Evolutionary conservation across 1,140 invertebrate species (phyloP).

Genomic region (Aplysia californica): DNA sequence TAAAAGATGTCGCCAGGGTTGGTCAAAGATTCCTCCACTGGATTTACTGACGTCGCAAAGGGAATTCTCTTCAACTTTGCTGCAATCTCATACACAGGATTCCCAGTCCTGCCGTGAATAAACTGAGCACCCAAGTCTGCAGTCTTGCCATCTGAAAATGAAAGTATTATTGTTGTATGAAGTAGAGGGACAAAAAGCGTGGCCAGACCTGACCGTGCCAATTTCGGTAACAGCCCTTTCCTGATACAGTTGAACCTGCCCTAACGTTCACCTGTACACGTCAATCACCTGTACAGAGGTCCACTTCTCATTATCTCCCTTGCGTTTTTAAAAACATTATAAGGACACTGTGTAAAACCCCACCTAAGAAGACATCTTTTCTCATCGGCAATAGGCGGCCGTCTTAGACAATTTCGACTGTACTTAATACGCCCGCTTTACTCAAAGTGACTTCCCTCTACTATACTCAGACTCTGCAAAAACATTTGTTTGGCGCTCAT

Average conservation of each 20-base stretch:
- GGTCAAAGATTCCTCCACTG: not conserved
- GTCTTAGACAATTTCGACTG: too few species aligned
- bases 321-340: not conserved
- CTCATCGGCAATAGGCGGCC: too few species aligned
- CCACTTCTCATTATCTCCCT: too few species aligned
- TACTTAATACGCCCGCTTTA: too few species aligned
- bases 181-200: not conserved
- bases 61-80: not conserved
- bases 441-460: too few species aligned
- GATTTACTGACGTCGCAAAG: not conserved
- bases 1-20: not conserved
- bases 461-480: too few species aligned
- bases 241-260: too few species aligned
- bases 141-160: not conserved
- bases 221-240: too few species aligned
- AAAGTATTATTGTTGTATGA: not conserved
- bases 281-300: too few species aligned
- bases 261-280: too few species aligned
- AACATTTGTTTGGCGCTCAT: too few species aligned
- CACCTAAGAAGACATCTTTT: too few species aligned
- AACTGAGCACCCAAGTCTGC: constrained; percentile 16
- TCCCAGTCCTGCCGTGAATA: constrained; percentile 12
- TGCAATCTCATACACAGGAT: constrained; percentile 13
- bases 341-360: not conserved
- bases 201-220: not conserved